Conservation (phyloP, 2,113 vertebrate species). For the Bubo scandiacus region DNA sequence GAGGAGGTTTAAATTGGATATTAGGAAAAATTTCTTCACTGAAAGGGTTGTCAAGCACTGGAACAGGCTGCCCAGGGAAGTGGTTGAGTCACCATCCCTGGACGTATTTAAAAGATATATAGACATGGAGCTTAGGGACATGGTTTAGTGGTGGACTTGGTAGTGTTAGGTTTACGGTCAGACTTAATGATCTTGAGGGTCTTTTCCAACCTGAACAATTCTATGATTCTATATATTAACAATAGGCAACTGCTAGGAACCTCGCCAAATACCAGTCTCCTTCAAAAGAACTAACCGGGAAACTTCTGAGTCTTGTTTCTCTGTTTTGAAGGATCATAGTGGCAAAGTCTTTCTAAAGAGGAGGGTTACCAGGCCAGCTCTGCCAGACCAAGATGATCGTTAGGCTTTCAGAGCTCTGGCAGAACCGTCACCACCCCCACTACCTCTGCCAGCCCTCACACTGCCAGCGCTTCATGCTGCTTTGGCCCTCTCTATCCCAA, state of each 20-base stretch:
- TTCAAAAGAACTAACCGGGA: neutral
- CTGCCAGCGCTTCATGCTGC: fast-evolving
- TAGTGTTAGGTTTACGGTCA: neutral
- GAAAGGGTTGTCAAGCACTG: neutral
- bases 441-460: neutral
- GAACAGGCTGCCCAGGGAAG: neutral
- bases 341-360: neutral
- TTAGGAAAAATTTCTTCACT: neutral
- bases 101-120: fast-evolving
- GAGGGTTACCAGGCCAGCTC: neutral
- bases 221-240: neutral
- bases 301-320: neutral
- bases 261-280: neutral
- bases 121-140: too few relatives aligned
- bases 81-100: neutral
- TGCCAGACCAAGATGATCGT: neutral
- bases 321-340: neutral
- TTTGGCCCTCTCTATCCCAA: neutral
- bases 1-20: neutral
- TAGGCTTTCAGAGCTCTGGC: neutral
- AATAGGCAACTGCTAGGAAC: neutral
- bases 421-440: neutral
- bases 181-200: neutral
- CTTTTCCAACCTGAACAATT: neutral
- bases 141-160: neutral